These are phyloP conservation scores for Cantharis rufa DNA, from an alignment of 2,888 invertebrate species.

Conservation along the genomic window DNA sequence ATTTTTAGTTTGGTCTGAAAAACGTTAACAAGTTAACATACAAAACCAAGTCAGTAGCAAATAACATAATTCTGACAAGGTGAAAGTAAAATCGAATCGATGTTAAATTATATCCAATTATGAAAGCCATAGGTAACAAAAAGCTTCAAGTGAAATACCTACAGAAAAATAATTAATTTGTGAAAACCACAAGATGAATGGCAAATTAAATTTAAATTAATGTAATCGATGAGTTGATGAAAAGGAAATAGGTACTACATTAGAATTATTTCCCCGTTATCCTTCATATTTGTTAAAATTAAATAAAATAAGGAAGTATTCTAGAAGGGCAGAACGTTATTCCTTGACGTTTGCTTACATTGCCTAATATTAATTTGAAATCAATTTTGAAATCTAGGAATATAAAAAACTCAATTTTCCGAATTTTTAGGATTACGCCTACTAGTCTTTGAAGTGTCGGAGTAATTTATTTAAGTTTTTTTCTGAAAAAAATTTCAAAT, in stretches of 20 bases:
- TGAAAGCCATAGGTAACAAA: neutral
- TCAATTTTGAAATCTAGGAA: no score
- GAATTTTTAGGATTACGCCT: no score
- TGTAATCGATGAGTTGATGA: neutral
- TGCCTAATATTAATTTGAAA: no score
- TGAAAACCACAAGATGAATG: neutral
- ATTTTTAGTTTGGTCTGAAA: no score
- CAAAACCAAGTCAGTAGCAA: no score
- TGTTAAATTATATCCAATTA: neutral
- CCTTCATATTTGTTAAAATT: neutral
- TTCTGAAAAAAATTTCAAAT: no score
- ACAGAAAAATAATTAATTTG: neutral
- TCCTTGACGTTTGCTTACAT: no score
- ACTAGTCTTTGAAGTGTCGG: no score
- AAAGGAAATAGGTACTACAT: neutral
- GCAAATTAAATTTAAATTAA: neutral
- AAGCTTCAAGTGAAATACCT: neutral
- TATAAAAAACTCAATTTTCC: no score
- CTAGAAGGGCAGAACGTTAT: no score
- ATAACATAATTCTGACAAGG: neutral
- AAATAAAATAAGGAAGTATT: neutral
- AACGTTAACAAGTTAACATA: no score
- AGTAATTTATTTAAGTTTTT: no score
- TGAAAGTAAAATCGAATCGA: neutral
- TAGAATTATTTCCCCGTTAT: neutral